Conservation (phyloP, 1,140 invertebrate species). For the Drosophila parvula region DNA sequence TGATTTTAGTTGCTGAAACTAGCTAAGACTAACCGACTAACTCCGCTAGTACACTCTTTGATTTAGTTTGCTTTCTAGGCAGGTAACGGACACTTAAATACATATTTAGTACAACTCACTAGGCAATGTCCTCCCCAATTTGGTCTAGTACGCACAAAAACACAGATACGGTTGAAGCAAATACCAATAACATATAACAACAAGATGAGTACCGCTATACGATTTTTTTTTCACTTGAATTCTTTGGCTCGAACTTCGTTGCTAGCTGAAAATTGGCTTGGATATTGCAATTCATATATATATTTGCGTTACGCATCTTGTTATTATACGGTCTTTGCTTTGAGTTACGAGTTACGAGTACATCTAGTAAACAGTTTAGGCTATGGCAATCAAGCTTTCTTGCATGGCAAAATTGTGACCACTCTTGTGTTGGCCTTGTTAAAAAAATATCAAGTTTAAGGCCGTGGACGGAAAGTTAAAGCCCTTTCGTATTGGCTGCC, state of each 20-base stretch:
- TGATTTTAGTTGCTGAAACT: conserved; percentile 66
- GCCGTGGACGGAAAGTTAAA: conserved; percentile 70
- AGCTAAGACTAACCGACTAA: conserved; percentile 63
- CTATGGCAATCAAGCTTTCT: conserved; percentile 64
- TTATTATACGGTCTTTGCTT: neutral
- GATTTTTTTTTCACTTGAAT: too few relatives aligned
- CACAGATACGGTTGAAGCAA: conserved; percentile 20
- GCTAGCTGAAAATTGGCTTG: too few relatives aligned
- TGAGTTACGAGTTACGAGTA: conserved; percentile 14
- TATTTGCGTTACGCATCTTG: neutral
- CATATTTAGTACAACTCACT: conserved; percentile 37
- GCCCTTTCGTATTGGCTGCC: conserved; percentile 30
- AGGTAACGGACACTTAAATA: conserved; percentile 50
- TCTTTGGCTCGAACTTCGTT: too few relatives aligned
- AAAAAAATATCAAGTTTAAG: conserved; percentile 26
- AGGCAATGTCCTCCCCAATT: conserved; percentile 22
- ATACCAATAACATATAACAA: neutral
- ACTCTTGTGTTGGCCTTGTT: conserved; percentile 21
- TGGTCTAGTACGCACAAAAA: conserved; percentile 26
- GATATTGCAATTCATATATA: too few relatives aligned
- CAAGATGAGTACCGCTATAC: neutral
- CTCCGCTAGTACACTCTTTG: conserved; percentile 55
- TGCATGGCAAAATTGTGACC: conserved; percentile 50
- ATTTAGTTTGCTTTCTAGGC: conserved; percentile 49
- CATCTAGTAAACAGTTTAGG: conserved; percentile 28